These are phyloP conservation scores for Pan troglodytes DNA, from an alignment of 2,113 vertebrate species.

Conservation along the genomic window DNA sequence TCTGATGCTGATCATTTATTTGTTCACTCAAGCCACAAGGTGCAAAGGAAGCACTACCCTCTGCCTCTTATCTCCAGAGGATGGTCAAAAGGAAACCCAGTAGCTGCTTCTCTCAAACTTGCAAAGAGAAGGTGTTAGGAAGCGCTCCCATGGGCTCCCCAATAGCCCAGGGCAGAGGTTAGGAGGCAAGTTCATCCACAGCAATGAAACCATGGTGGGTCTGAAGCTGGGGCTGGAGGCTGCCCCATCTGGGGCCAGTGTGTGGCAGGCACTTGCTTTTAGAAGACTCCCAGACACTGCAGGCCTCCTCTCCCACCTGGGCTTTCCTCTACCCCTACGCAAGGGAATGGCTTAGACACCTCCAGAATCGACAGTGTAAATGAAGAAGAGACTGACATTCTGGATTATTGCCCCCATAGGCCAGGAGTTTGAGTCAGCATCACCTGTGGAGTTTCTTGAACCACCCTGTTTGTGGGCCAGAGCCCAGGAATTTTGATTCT, in stretches of 20 bases:
- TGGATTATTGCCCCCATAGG: background rate
- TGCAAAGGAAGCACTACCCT: background rate
- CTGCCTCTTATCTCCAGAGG: background rate
- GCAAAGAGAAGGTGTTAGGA: background rate
- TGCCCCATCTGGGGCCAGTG: background rate
- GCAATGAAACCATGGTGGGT: too few relatives aligned
- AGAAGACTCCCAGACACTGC: background rate
- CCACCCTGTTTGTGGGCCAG: accelerated
- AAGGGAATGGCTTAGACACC: background rate
- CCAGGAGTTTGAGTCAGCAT: background rate
- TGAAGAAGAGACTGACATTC: background rate
- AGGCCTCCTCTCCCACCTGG: background rate
- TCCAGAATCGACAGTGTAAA: background rate
- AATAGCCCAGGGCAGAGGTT: background rate
- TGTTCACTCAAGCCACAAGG: background rate
- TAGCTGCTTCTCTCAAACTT: background rate
- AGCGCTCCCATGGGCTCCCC: background rate
- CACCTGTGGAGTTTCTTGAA: background rate
- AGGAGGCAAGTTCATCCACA: background rate
- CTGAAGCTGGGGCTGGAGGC: background rate
- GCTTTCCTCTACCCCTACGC: too few relatives aligned
- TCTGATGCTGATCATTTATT: background rate
- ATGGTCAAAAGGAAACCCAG: background rate
- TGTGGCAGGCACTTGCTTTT: background rate
- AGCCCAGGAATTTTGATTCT: background rate